These are phyloP conservation scores for Macrostomum lignano DNA, from an alignment of 1,140 invertebrate species.

Conservation along the genomic window DNA sequence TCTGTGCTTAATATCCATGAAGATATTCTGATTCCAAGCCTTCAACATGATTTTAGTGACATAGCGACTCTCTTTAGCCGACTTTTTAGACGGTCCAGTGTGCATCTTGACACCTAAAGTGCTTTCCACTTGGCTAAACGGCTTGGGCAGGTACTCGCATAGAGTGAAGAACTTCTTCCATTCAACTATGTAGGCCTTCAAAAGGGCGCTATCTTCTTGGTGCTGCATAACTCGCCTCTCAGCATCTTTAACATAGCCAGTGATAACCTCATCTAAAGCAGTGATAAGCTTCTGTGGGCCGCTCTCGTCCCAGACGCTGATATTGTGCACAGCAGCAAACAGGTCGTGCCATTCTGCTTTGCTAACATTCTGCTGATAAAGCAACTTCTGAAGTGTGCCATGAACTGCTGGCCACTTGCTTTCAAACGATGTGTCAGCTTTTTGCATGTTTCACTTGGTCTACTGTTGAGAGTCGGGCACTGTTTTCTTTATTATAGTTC, in stretches of 20 bases:
- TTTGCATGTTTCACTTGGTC: too few species aligned
- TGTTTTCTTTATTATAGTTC: too few species aligned
- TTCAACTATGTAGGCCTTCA: constrained; percentile 78
- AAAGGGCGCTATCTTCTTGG: constrained; percentile 63
- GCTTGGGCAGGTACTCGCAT: constrained; percentile 75
- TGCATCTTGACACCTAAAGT: constrained; percentile 36
- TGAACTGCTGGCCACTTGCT: constrained; percentile 79
- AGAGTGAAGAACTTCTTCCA: constrained; percentile 93
- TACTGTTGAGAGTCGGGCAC: too few species aligned
- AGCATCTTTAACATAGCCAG: constrained; percentile 2
- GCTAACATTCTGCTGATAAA: constrained; percentile 69
- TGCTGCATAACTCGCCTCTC: constrained; percentile 47
- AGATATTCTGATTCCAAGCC: constrained; percentile 88
- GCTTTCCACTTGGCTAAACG: constrained; percentile 65
- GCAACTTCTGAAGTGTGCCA: constrained; percentile 59
- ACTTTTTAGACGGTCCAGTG: constrained; percentile 36
- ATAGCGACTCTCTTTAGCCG: constrained; percentile 14
- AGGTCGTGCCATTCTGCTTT: constrained; percentile 81
- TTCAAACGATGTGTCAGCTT: too few species aligned
- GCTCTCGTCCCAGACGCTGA: constrained; percentile 1
- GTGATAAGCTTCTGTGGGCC: neutral
- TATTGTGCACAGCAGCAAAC: constrained; percentile 3
- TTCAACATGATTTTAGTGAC: constrained; percentile 60
- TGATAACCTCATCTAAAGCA: constrained; percentile 5
- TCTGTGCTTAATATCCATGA: constrained; percentile 62